phyloP scores from a whole-genome alignment of 2,888 invertebrate genomes.

The Stegophylla sp. region DNA sequence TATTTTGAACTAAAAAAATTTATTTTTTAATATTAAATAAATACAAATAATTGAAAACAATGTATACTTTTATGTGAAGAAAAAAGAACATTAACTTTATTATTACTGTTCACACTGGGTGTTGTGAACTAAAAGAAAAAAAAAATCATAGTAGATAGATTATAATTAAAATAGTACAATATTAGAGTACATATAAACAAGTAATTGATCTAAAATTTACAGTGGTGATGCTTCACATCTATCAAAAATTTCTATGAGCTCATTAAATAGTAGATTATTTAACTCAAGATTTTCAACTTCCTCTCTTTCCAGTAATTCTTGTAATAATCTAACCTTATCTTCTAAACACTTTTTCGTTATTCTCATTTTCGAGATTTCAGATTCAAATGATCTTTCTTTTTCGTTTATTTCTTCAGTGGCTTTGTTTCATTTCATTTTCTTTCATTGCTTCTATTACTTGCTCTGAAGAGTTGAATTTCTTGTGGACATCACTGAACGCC shows the following conservation, averaged over 20 bases:
- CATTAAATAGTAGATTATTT: slow-evolving; percentile 91
- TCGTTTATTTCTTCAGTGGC: slow-evolving; percentile 84
- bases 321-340: slow-evolving; percentile 83
- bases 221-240: slow-evolving; percentile 50
- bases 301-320: slow-evolving; percentile 86
- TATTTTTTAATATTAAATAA: too few species aligned
- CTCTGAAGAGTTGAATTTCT: slow-evolving; percentile 69
- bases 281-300: slow-evolving; percentile 90
- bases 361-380: slow-evolving; percentile 82
- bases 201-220: neutral
- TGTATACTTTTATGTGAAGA: too few species aligned
- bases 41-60: too few species aligned
- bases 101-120: too few species aligned
- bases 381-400: slow-evolving; percentile 76
- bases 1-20: too few species aligned
- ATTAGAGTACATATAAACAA: neutral
- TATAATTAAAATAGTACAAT: slow-evolving; percentile 16
- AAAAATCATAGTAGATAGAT: slow-evolving; percentile 15
- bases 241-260: slow-evolving; percentile 75
- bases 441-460: too few species aligned
- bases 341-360: slow-evolving; percentile 90
- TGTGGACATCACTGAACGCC: slow-evolving; percentile 73
- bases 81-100: too few species aligned
- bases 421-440: slow-evolving; percentile 51
- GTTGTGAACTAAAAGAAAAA: too few species aligned